Percentiles rank a stretch among this genome's conserved stretches.
phyloP scores from a whole-genome alignment of 2,113 vertebrate genomes.

The Ochotona curzoniae region DNA sequence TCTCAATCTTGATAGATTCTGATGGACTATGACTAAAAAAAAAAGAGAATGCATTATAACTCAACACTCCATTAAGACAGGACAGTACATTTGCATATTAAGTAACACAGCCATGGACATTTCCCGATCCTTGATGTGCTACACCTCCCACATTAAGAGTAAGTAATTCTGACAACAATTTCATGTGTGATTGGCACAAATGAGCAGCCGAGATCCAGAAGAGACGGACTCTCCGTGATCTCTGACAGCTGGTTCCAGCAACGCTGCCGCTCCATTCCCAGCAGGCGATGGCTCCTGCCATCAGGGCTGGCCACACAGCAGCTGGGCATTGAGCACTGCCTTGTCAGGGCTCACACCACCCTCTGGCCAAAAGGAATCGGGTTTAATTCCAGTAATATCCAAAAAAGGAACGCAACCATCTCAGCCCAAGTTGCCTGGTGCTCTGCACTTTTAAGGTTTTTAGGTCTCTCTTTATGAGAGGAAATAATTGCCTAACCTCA shows the following conservation, averaged over 20 bases:
- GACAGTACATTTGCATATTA: neutral
- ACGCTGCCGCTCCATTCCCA: no score
- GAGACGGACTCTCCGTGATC: rapidly evolving
- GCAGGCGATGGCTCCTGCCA: no score
- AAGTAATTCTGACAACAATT: neutral
- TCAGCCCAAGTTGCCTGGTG: neutral
- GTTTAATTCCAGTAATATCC: neutral
- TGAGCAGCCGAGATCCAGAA: neutral
- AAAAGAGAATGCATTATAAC: conserved; percentile 59
- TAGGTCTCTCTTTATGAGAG: neutral
- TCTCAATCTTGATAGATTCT: conserved; percentile 84
- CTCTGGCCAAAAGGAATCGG: conserved; percentile 1
- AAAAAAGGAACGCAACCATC: neutral
- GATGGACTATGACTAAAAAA: conserved; percentile 80
- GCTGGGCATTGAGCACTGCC: neutral
- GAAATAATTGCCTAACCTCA: neutral
- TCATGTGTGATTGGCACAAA: neutral
- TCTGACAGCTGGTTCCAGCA: no score
- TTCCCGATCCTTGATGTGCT: neutral
- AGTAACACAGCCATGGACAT: neutral
- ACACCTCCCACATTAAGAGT: neutral
- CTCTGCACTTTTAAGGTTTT: neutral
- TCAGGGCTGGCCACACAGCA: neutral
- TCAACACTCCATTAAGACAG: conserved; percentile 11
- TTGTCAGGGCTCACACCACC: neutral